A percentile compares a stretch with the other conserved stretches of the same genome.
Conservation (phyloP, 2,797 vertebrate species). For the Leptatherina wallacei region DNA sequence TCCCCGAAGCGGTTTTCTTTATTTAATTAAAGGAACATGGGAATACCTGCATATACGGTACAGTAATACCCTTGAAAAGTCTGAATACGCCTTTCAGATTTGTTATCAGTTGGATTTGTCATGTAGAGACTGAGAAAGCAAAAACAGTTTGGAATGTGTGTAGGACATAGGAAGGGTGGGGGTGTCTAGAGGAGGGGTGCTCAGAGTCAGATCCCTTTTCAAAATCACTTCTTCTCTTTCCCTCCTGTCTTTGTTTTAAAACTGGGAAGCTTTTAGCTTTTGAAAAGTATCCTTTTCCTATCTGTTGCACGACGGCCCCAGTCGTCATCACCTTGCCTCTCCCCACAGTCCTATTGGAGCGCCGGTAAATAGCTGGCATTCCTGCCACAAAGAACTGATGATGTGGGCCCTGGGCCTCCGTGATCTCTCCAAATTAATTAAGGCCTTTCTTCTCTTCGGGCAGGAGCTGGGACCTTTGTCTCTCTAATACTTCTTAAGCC, state of each 20-base stretch:
- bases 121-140: conserved; percentile 38
- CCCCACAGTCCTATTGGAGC: conserved; percentile 75
- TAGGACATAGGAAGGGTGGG: conserved; percentile 53
- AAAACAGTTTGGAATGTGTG: conserved; percentile 74
- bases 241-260: conserved; percentile 86
- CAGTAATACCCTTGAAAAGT: neutral
- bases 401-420: conserved; percentile 76
- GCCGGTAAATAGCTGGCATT: conserved; percentile 86
- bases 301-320: conserved; percentile 75
- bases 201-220: conserved; percentile 78
- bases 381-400: conserved; percentile 84
- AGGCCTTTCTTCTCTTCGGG: conserved; percentile 73
- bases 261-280: conserved; percentile 91
- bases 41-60: neutral
- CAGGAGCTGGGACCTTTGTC: conserved; percentile 67
- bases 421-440: conserved; percentile 86
- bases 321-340: conserved; percentile 87
- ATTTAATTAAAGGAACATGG: neutral
- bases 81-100: conserved; percentile 5
- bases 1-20: neutral
- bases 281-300: conserved; percentile 89
- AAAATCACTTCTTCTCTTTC: conserved; percentile 79
- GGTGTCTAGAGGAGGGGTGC: neutral
- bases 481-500: conserved; percentile 75
- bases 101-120: conserved; percentile 36